Base-by-base conservation (phyloP, 2,888 invertebrate genomes). In the Leptura quadrifasciata region DNA sequence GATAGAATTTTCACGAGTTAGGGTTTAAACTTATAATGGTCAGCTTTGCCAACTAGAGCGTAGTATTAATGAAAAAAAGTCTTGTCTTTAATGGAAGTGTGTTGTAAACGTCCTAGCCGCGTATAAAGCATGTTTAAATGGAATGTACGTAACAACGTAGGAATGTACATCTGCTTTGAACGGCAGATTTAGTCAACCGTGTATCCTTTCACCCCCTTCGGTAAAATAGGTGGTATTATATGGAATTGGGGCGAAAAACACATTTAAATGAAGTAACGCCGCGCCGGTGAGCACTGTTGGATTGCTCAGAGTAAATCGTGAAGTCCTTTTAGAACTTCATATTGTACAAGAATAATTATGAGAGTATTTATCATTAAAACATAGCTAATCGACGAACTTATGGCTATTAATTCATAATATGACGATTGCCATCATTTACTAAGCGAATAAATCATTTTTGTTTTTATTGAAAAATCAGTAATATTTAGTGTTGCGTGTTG, bases 131-230 rank as follows among this genome's bases (percentile, higher is more conserved):
- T 63, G 39, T 39, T 47, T 47, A 47, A 47, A 47, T 47, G 47
- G n/a, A n/a, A 47, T 35, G 39, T 39, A 35, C 17, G 39, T 63
- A 21, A 17, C 17, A 27, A 35, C 17, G 39, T 63, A 21, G 18
- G 31, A 27, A 54, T 15, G 52, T 67, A 57, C 68, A 68, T 68
- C 68, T 68, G 68, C 55, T 68, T 17, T 27, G 68, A 57, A 68
- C 68, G 55, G 31, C 20, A 20, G 68, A 57, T 31, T 68, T 31
- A 31, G 68, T 68, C 68, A 55, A 68, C 55, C 57, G 47, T 68
- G 12, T 10, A 68, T 68, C 68, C 68, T 54, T 55, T 17, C 17
- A 68, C 55, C 68, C 68, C 55, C 27, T 68, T 55, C n/a, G 24
- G 24, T 47, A 27, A 52, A 31, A 55, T 27, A 20, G 57, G 68